Evolutionary conservation across 2,888 invertebrate genomes (phyloP), one percentile per base, ranked within the genome.

Genomic region (Brassicogethes aeneus): DNA sequence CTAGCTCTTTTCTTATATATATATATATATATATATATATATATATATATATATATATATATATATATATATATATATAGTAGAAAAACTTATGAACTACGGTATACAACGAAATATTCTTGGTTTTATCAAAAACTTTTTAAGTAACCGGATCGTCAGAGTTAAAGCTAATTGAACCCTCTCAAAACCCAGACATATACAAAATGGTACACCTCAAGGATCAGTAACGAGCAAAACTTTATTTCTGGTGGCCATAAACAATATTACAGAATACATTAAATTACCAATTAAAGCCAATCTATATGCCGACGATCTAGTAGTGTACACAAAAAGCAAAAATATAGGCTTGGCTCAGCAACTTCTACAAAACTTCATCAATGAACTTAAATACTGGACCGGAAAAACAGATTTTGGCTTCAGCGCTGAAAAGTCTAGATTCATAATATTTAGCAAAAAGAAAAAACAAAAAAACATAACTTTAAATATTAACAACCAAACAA

Each of bases 101-200:
- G n/a, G n/a, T n/a, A n/a, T n/a, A n/a, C n/a, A n/a, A n/a, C n/a
- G n/a, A n/a, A n/a, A n/a, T n/a, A n/a, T n/a, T n/a, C n/a, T n/a
- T n/a, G n/a, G n/a, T n/a, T n/a, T n/a, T n/a, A n/a, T n/a, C n/a
- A n/a, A n/a, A n/a, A n/a, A n/a, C n/a, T n/a, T n/a, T n/a, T n/a
- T n/a, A n/a, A n/a, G n/a, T n/a, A n/a, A n/a, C n/a, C n/a, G n/a
- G n/a, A n/a, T n/a, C n/a, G n/a, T n/a, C n/a, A 17, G 15, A 29
- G 37, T 38, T 5, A 29, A 16, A 29, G 15, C 15, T 15, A 38
- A 38, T 29, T 8, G 12, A 10, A 23, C 12, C 23, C 2, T 41
- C 37, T 3, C 10, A 33, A 23, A 23, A 23, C 23, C 5, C 5
- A 23, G 23, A 23, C 23, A 23, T 7, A n/a, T n/a, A n/a, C n/a